Percentiles rank a stretch among this genome's conserved stretches.
These are phyloP conservation scores for Cylindroiulus punctatus DNA, from an alignment of 2,888 invertebrate genomes.

Conservation along the genomic window DNA sequence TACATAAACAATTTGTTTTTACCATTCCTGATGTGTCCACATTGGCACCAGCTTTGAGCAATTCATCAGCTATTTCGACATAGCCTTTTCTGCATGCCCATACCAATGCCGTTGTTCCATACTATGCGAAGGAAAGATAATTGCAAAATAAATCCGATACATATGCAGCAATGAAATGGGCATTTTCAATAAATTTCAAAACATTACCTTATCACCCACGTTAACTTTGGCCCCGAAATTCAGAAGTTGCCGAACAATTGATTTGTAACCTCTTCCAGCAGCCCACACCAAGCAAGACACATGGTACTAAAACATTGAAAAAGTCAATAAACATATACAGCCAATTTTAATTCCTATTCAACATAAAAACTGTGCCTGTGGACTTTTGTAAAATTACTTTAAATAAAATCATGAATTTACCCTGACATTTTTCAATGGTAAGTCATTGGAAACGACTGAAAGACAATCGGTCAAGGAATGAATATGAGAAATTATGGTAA, in stretches of 20 bases:
- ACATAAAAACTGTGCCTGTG: no score
- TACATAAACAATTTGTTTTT: conserved; percentile 59
- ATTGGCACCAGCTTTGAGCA: conserved; percentile 86
- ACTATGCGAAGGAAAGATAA: conserved; percentile 68
- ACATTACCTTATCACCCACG: conserved; percentile 83
- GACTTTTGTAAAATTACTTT: no score
- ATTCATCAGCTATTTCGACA: conserved; percentile 80
- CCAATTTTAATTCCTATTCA: no score
- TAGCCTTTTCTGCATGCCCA: conserved; percentile 96
- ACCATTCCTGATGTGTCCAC: conserved; percentile 92
- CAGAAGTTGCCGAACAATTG: conserved; percentile 84
- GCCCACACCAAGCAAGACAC: conserved; percentile 95
- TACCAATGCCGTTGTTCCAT: conserved; percentile 94
- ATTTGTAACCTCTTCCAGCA: conserved; percentile 87
- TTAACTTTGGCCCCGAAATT: conserved; percentile 91
- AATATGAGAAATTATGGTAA: no score
- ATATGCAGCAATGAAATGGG: conserved; percentile 58
- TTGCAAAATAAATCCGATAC: not conserved
- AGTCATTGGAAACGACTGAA: no score
- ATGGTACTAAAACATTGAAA: conserved; percentile 74
- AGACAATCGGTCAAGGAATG: no score
- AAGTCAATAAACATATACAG: not conserved
- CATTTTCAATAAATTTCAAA: not conserved
- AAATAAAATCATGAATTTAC: no score
- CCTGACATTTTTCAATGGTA: no score